Base-by-base conservation (phyloP, 2,888 invertebrate genomes). In the Entomobrya proxima region DNA sequence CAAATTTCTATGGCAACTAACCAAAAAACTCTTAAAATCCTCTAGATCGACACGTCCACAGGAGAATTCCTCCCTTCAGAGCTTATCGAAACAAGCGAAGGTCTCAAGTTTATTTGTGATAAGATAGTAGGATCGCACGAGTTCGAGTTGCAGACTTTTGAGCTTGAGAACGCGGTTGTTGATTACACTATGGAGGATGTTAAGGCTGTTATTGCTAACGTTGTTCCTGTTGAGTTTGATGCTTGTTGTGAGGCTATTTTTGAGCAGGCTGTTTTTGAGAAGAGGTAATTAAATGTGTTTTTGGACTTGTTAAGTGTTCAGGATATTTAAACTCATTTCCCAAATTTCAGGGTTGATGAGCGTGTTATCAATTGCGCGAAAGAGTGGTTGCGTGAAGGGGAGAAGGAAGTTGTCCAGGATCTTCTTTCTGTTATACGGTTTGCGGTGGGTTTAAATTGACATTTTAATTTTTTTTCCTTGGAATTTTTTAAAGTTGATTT, bases 81-180 rank as follows among this genome's bases (percentile, higher is more conserved):
- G 50, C 84, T 89, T 13, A 82, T 89, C 21, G 88, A 89, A 52
- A 88, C 88, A 6, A 47, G 75, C 15, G 89, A 89, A 67, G 89
- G 87, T 24, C 61, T 86, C 21, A 81, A 75, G 69, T 88, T 67
- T 75, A 69, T 83, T 58, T 88, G 75, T 67, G 85, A 87, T 50
- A 86, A 47, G 37, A 78, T 78, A 11, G 35, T 6, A 18, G 69
- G 58, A 35, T 64, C 27, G 27, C 80, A 82, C 55, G 82, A 82
- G 27, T 86, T 88, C 79, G 82, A 81, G 37, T 32, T 88, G 9
- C 88, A 88, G 47, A 85, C 84, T 1, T 88, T 86, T 55, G 86
- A 86, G 37, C 67, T 81, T 6, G 81, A 80, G 30, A 83, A 81
- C 35, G 89, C 88, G 18, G 80, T 89, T 37, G 40, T 86, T 13